Evolutionary conservation across 2,797 vertebrate species (phyloP).

Genomic region (Pachyuromys duprasi): DNA sequence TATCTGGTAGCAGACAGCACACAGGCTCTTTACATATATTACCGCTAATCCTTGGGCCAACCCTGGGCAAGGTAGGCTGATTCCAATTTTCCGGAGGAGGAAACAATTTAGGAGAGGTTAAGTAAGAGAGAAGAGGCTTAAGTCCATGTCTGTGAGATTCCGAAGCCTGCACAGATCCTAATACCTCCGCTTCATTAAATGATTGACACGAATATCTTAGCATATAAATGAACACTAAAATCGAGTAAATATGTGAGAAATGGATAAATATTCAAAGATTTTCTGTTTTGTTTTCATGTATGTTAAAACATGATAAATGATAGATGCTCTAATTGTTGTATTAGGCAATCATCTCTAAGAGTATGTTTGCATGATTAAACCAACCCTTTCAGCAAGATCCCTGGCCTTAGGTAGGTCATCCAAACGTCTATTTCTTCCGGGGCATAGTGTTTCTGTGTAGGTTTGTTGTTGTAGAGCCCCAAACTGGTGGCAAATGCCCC

Average conservation of each 20-base stretch:
- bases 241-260: neutral
- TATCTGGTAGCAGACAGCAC: neutral
- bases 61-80: constrained; percentile 70
- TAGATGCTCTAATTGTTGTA: neutral
- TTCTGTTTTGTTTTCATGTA: neutral
- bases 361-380: neutral
- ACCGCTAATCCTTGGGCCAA: constrained; percentile 59
- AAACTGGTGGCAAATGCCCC: neutral
- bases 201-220: constrained; percentile 49
- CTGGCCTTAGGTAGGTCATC: neutral
- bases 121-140: constrained; percentile 68
- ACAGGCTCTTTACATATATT: constrained; percentile 68
- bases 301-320: neutral
- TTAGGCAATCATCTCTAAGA: neutral
- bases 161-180: constrained; percentile 23
- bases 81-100: constrained; percentile 74
- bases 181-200: constrained; percentile 56
- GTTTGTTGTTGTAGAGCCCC: neutral
- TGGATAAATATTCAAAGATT: neutral
- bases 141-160: constrained; percentile 42
- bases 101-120: constrained; percentile 77
- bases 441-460: neutral
- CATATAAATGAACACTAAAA: constrained; percentile 53
- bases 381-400: neutral
- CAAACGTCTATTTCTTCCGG: neutral